These are phyloP conservation scores for Pollenia amentaria DNA, from an alignment of 2,888 invertebrate species.

Conservation along the genomic window DNA sequence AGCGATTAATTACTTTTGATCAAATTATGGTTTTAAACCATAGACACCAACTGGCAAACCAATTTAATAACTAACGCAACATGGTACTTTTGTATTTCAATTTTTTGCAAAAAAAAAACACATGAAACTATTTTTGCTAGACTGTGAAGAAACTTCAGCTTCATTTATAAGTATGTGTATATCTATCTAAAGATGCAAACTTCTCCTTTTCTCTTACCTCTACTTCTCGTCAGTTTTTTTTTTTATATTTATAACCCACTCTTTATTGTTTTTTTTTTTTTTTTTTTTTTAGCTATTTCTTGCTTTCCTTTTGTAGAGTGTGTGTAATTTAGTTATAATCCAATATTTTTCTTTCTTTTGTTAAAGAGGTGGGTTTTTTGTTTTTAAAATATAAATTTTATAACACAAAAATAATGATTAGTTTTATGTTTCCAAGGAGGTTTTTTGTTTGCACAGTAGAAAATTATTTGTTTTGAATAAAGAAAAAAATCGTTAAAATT, in stretches of 20 bases:
- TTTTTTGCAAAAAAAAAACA: slow-evolving; percentile 9
- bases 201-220: neutral
- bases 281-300: neutral
- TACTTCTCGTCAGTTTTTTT: neutral
- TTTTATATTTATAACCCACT: slow-evolving; percentile 50
- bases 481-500: slow-evolving; percentile 26
- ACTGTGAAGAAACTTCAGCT: slow-evolving; percentile 32
- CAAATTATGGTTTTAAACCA: slow-evolving; percentile 62
- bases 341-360: slow-evolving; percentile 29
- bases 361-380: slow-evolving; percentile 47
- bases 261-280: slow-evolving; percentile 2
- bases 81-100: slow-evolving; percentile 11
- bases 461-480: slow-evolving; percentile 4
- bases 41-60: slow-evolving; percentile 48
- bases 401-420: slow-evolving; percentile 59
- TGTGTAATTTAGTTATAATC: slow-evolving; percentile 43
- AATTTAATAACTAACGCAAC: slow-evolving; percentile 51
- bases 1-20: slow-evolving; percentile 75
- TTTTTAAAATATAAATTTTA: slow-evolving; percentile 53
- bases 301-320: slow-evolving; percentile 21
- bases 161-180: neutral
- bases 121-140: slow-evolving; percentile 17
- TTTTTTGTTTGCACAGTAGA: slow-evolving; percentile 35
- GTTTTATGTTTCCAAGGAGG: slow-evolving; percentile 57
- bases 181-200: slow-evolving; percentile 18